Evolutionary conservation across 1,140 invertebrate genomes (phyloP).

Genomic region (Lordiphosa mommai): DNA sequence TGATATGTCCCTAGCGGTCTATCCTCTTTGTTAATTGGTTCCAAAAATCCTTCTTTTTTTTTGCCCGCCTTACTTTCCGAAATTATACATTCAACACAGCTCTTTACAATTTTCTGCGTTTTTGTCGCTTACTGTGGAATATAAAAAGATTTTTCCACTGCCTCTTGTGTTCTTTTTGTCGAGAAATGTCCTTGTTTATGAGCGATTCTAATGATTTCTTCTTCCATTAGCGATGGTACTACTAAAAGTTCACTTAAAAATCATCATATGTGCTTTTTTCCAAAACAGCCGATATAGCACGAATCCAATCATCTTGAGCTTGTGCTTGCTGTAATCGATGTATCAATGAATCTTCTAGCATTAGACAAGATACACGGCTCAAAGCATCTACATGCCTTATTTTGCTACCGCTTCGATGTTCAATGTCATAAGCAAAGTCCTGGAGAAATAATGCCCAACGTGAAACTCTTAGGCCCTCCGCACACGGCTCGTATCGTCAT

Average conservation of each 20-base stretch:
- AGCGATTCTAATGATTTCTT: background rate
- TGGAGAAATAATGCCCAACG: slow-evolving; percentile 2
- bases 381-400: slow-evolving; percentile 3
- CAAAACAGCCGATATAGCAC: background rate
- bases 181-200: no score
- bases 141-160: no score
- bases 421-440: background rate
- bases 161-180: no score
- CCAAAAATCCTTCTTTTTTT: no score
- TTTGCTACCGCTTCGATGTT: background rate
- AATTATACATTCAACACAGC: no score
- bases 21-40: no score
- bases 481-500: no score
- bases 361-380: background rate
- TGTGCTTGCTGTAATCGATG: background rate
- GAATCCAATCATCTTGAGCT: background rate
- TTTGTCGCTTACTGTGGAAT: no score
- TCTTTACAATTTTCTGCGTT: no score
- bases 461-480: no score
- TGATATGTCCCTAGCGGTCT: no score
- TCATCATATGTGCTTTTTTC: background rate
- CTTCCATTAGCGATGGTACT: background rate
- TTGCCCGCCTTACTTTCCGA: no score
- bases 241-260: background rate
- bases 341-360: slow-evolving; percentile 1